Conservation (phyloP, 2,113 vertebrate species). For the Shinisaurus crocodilurus region DNA sequence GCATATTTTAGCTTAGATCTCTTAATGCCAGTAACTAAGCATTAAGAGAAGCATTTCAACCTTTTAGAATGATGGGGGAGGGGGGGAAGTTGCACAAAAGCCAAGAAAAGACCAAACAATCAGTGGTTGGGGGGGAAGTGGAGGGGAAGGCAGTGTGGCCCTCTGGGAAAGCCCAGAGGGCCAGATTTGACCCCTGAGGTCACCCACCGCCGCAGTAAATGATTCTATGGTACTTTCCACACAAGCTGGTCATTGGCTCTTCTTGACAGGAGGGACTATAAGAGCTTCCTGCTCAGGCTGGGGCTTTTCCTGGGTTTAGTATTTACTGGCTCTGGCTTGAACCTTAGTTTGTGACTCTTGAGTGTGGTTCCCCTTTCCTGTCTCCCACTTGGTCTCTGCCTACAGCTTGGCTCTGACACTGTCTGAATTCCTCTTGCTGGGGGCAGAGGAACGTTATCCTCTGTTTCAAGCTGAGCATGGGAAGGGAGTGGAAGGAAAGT, state of each 20-base stretch:
- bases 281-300: not conserved
- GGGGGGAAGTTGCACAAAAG: no score
- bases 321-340: no score
- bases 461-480: not conserved
- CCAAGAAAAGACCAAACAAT: no score
- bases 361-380: not conserved
- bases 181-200: not conserved
- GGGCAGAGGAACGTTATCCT: not conserved
- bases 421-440: not conserved
- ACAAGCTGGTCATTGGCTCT: not conserved
- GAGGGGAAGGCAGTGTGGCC: no score
- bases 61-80: no score
- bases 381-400: no score
- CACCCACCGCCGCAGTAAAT: not conserved
- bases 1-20: no score
- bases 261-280: not conserved
- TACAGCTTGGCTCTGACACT: not conserved
- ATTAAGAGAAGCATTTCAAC: no score
- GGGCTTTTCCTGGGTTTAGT: no score
- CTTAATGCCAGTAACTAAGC: no score
- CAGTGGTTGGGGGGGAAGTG: no score
- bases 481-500: not conserved
- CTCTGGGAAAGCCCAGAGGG: not conserved
- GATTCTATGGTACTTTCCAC: not conserved
- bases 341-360: not conserved